phyloP scores from a whole-genome alignment of 2,113 vertebrate genomes.

The Callorhinus ursinus region DNA sequence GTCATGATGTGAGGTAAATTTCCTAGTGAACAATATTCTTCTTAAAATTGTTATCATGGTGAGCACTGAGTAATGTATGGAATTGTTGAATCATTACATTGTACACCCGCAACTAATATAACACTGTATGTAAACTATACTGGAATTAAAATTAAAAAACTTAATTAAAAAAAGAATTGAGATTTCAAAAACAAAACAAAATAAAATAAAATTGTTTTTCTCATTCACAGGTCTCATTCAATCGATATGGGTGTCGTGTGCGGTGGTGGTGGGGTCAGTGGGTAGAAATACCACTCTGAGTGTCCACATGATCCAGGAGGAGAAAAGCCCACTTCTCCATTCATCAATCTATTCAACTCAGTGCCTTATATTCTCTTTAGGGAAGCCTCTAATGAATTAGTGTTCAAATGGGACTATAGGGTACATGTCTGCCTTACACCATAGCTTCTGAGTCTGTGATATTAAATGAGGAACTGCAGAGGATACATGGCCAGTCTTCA shows the following conservation, averaged over 20 bases:
- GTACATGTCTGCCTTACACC: neutral
- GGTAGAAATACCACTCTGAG: neutral
- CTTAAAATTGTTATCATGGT: neutral
- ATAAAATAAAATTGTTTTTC: neutral
- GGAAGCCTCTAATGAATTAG: neutral
- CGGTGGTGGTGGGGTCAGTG: fast-evolving
- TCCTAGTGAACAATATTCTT: neutral
- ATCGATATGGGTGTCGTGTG: fast-evolving
- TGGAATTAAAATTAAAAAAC: too few relatives aligned
- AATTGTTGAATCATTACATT: too few relatives aligned
- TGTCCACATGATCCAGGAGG: neutral
- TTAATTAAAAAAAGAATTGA: too few relatives aligned
- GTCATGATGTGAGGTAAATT: neutral
- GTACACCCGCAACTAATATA: too few relatives aligned
- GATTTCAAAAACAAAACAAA: too few relatives aligned
- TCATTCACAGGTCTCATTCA: neutral
- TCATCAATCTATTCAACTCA: neutral
- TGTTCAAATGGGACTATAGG: neutral
- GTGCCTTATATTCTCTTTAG: neutral
- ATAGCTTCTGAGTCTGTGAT: neutral
- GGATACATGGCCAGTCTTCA: neutral
- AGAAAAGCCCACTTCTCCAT: neutral
- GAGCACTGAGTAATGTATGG: too few relatives aligned
- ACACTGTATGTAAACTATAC: too few relatives aligned
- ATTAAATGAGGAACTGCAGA: neutral